Conservation (phyloP, 2,113 vertebrate species). For the Melanerpes aurifrons region DNA sequence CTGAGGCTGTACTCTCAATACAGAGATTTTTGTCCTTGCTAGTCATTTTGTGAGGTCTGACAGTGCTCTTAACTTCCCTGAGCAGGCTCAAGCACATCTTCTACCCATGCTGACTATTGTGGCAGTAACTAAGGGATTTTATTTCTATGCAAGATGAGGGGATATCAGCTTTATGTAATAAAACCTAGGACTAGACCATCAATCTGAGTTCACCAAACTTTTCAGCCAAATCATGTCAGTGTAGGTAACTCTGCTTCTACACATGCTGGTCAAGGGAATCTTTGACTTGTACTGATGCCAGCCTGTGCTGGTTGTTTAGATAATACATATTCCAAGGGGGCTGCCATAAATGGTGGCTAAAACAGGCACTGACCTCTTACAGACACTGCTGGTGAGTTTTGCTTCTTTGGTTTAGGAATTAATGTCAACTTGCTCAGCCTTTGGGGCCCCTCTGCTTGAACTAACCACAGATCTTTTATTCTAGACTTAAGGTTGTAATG, state of each 20-base stretch:
- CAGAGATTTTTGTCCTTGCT: not conserved
- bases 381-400: not conserved
- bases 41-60: not conserved
- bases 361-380: not conserved
- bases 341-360: not conserved
- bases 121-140: not conserved
- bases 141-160: not conserved
- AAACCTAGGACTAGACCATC: not conserved
- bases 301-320: not conserved
- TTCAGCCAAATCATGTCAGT: not conserved
- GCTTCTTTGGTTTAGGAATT: not conserved
- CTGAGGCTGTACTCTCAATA: not conserved
- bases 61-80: not conserved
- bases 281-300: not conserved
- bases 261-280: not conserved
- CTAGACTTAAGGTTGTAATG: not conserved
- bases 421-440: not conserved
- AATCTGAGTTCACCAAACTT: not conserved
- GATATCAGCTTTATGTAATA: not conserved
- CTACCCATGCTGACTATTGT: not conserved
- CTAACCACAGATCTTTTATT: not conserved
- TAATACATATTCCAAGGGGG: fast-evolving
- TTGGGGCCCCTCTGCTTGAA: not conserved
- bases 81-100: not conserved
- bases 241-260: not conserved